Conservation (phyloP, 2,888 invertebrate genomes). For the Tribolium freemani region DNA sequence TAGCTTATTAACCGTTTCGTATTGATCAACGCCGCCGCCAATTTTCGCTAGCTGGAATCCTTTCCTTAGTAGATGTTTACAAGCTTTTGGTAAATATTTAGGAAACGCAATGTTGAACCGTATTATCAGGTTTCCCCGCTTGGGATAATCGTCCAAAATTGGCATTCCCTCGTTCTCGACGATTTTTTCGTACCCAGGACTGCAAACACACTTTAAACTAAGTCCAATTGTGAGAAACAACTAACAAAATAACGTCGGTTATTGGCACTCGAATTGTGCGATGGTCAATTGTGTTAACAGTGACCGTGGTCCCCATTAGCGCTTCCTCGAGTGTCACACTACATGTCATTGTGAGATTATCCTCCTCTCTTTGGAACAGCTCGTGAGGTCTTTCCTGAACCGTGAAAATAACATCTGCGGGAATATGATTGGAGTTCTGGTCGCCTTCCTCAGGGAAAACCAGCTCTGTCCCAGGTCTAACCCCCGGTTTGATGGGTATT, state of each 20-base stretch:
- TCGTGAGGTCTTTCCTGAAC: conserved; percentile 81
- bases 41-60: conserved; percentile 65
- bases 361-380: conserved; percentile 75
- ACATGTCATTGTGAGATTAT: conserved; percentile 76
- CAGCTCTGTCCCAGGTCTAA: conserved; percentile 80
- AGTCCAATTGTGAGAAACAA: neutral
- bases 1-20: conserved; percentile 65
- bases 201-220: conserved; percentile 50
- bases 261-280: conserved; percentile 78
- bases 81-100: conserved; percentile 69
- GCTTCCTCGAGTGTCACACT: conserved; percentile 79
- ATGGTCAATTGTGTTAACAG: conserved; percentile 79
- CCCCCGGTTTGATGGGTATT: conserved; percentile 82
- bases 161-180: conserved; percentile 83
- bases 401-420: conserved; percentile 83
- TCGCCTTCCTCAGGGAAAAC: conserved; percentile 86
- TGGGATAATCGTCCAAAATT: conserved; percentile 72
- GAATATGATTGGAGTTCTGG: conserved; percentile 80
- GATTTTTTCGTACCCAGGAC: conserved; percentile 78
- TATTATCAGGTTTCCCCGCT: conserved; percentile 79
- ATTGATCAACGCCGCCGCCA: conserved; percentile 47
- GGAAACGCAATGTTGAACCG: conserved; percentile 76
- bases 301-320: conserved; percentile 77
- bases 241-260: conserved; percentile 78
- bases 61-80: conserved; percentile 65